Evolutionary conservation across 2,113 vertebrate genomes (phyloP).

Genomic region (Raja brachyura): DNA sequence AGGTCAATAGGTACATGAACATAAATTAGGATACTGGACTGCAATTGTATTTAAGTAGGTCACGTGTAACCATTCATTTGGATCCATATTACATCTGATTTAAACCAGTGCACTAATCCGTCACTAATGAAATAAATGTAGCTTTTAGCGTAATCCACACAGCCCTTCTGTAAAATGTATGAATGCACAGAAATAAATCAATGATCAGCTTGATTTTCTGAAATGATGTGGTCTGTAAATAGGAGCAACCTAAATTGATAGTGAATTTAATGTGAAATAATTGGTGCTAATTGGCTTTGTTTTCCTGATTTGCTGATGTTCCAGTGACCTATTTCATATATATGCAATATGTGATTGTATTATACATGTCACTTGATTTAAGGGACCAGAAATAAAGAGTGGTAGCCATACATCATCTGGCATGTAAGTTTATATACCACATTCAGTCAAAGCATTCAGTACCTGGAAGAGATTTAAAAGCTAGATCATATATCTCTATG

Average conservation of each 20-base stretch:
- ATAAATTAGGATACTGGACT: conserved; percentile 55
- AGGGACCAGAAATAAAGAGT: neutral
- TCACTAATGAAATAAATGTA: conserved; percentile 55
- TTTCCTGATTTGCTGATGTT: conserved; percentile 5
- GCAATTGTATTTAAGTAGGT: conserved; percentile 52
- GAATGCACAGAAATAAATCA: conserved; percentile 29
- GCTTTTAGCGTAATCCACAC: conserved; percentile 57
- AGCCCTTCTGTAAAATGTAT: conserved; percentile 48
- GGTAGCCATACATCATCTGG: neutral
- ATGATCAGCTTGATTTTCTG: conserved; percentile 16
- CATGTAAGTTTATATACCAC: neutral
- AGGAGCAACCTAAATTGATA: neutral
- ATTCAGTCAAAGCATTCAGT: neutral
- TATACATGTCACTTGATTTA: neutral
- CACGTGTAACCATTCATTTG: conserved; percentile 52
- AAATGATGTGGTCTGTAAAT: neutral
- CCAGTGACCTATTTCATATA: neutral
- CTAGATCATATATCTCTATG: neutral
- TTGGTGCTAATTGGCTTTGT: conserved; percentile 26
- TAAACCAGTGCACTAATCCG: conserved; percentile 57
- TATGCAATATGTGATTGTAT: neutral
- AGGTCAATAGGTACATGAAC: conserved; percentile 57
- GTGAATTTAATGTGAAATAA: neutral
- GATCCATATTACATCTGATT: conserved; percentile 62
- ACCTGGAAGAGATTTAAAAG: neutral